Conservation (phyloP, 2,888 invertebrate species). For the Dolichomitus sp. region DNA sequence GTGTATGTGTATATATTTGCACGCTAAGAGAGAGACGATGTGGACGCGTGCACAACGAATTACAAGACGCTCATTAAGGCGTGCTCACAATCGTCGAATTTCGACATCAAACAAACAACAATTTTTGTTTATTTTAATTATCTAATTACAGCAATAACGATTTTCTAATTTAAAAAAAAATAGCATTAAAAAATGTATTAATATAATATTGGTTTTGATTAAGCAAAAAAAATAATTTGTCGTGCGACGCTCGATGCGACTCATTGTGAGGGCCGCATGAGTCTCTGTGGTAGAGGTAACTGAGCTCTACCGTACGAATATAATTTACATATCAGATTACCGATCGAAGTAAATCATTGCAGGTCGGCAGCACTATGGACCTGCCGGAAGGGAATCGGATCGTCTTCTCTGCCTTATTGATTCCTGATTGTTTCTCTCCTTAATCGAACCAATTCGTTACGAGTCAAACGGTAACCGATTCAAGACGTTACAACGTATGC, state of each 20-base stretch:
- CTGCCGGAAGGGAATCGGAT: conserved; percentile 73
- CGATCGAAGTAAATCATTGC: conserved; percentile 78
- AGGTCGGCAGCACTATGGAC: conserved; percentile 71
- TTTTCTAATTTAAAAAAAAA: not conserved
- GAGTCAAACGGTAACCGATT: conserved; percentile 51
- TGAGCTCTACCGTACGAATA: conserved; percentile 75
- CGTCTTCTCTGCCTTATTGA: conserved; percentile 71
- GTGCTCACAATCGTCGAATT: conserved; percentile 11
- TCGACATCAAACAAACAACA: not conserved
- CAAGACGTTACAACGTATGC: conserved; percentile 24
- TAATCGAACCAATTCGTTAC: conserved; percentile 68
- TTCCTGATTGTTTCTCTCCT: conserved; percentile 73
- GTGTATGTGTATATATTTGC: conserved; percentile 4
- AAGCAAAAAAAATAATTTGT: not conserved
- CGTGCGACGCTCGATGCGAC: no score
- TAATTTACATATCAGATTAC: conserved; percentile 80
- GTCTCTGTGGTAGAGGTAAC: conserved; percentile 70
- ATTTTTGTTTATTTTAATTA: not conserved
- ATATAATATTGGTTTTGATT: no score
- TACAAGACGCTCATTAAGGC: conserved; percentile 26
- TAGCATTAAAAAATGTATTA: not conserved
- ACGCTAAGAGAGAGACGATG: not conserved
- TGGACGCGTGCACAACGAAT: conserved; percentile 38
- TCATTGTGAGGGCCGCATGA: conserved; percentile 52
- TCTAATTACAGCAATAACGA: not conserved